Base-by-base conservation (phyloP, 1,140 invertebrate genomes). In the Drosophila simulans region DNA sequence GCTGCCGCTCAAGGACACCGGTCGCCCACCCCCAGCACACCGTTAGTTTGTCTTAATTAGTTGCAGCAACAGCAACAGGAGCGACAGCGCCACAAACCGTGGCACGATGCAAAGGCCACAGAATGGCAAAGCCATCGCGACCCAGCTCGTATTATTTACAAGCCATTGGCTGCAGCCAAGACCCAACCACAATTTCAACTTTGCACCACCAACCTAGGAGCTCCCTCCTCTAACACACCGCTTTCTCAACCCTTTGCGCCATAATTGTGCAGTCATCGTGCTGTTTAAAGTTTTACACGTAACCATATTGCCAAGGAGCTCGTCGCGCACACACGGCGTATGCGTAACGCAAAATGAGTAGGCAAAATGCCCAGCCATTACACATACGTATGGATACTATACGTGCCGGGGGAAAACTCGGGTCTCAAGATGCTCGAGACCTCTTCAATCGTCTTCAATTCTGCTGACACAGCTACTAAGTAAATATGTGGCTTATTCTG, bases 11-110 rank as follows among this genome's bases (percentile, higher is more conserved):
- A 86, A 83, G 84, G 83, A 88, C 78, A 71, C 63, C 49, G 46
- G 37, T 68, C 49, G 34, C 34, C 35, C 49, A 25, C 35, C 49
- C 54, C 54, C 37, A 34, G 59, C 52, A 63, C 65, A 31, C 25
- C 48, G 79, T 88, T 77, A 89, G 72, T 89, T 88, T 89, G 84
- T 84, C 84, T 89, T 89, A 89, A 89, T 89, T 89, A 89, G 83
- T 88, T 81, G 62, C 40, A 60, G 48, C 75, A 69, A 59, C 71
- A 69, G 56, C 54, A 55, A 37, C 37, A 59, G 59, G 48, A 22
- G 10, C 42, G 46, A 27, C 25, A 27, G 49, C 49, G 53, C 57
- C 64, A 62, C 49, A 70, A 70, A 46, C 52, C 37, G 62, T 65
- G 55, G 63, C 54, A 37, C 42, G 54, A 39, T 42, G 57, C 55